Conservation (phyloP, 2,888 invertebrate genomes). For the Drosophila maculinotata region DNA sequence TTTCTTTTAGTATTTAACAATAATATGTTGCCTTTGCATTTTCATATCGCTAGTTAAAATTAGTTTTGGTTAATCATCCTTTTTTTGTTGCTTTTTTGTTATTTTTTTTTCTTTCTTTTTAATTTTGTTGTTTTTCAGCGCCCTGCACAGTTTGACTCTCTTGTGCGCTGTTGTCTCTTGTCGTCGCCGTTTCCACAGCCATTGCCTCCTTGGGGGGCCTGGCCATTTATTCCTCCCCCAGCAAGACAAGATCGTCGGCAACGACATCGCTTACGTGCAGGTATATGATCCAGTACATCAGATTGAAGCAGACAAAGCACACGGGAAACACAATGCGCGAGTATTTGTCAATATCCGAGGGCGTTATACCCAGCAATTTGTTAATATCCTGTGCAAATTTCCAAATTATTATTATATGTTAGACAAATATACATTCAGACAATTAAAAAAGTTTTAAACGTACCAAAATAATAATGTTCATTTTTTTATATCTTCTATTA, state of each 20-base stretch:
- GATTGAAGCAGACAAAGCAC: slow-evolving; percentile 99
- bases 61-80: slow-evolving; percentile 62
- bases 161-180: slow-evolving; percentile 67
- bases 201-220: slow-evolving; percentile 21
- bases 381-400: slow-evolving; percentile 89
- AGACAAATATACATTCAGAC: slow-evolving; percentile 8
- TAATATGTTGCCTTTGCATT: slow-evolving; percentile 70
- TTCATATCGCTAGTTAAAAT: slow-evolving; percentile 76
- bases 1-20: slow-evolving; percentile 63
- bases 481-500: too few relatives aligned
- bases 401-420: slow-evolving; percentile 4
- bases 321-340: slow-evolving; percentile 99
- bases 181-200: slow-evolving; percentile 23
- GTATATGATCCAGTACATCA: slow-evolving; percentile 99
- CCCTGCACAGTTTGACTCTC: slow-evolving; percentile 81
- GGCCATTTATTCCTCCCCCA: slow-evolving; percentile 88
- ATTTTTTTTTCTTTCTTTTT: slow-evolving; percentile 21
- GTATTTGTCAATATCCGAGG: slow-evolving; percentile 99
- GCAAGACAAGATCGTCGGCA: slow-evolving; percentile 95
- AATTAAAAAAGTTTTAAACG: neutral
- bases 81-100: slow-evolving; percentile 15
- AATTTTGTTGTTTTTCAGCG: slow-evolving; percentile 74
- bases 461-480: neutral
- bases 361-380: slow-evolving; percentile 96
- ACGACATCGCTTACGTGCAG: slow-evolving; percentile 98